Evolutionary conservation across 2,888 invertebrate species (phyloP).

Genomic region (Drosophila planitibia): DNA sequence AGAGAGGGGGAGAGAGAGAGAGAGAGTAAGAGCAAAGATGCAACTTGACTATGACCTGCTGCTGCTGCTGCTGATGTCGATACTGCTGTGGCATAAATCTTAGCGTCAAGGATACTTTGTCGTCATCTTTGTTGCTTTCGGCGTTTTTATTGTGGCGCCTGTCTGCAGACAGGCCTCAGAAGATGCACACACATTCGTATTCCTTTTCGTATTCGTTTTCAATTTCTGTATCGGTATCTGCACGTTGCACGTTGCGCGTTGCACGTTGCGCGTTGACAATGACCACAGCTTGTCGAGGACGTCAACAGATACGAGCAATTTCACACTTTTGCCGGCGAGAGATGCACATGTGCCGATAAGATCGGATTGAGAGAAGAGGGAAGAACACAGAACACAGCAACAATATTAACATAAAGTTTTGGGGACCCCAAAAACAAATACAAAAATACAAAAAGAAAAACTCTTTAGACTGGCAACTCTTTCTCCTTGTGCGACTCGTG

Average conservation of each 20-base stretch:
- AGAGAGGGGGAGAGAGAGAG: not conserved
- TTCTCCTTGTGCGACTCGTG: constrained; percentile 9
- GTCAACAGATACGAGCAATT: constrained; percentile 82
- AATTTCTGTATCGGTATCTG: constrained; percentile 37
- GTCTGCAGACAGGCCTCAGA: constrained; percentile 64
- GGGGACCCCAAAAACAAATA: constrained; percentile 43
- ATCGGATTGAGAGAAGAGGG: constrained; percentile 18
- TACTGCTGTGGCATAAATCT: constrained; percentile 75
- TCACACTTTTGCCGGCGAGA: constrained; percentile 68
- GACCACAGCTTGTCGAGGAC: constrained; percentile 77
- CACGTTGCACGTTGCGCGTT: constrained; percentile 64
- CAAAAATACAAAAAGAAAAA: constrained; percentile 7
- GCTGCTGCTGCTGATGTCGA: constrained; percentile 18
- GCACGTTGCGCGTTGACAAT: constrained; percentile 70
- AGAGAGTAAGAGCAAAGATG: constrained; percentile 20
- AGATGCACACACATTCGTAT: constrained; percentile 9
- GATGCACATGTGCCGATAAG: constrained; percentile 69
- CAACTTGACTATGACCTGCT: constrained; percentile 23
- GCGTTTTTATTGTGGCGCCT: constrained; percentile 80
- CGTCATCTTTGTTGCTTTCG: constrained; percentile 74
- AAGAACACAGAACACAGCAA: not conserved
- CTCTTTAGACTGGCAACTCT: constrained; percentile 34
- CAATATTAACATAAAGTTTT: constrained; percentile 73
- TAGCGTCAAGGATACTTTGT: constrained; percentile 80
- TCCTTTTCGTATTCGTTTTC: constrained; percentile 17